A percentile compares a stretch with the other conserved stretches of the same genome.
phyloP scores from a whole-genome alignment of 2,113 vertebrate species.

The Xiphias gladius region DNA sequence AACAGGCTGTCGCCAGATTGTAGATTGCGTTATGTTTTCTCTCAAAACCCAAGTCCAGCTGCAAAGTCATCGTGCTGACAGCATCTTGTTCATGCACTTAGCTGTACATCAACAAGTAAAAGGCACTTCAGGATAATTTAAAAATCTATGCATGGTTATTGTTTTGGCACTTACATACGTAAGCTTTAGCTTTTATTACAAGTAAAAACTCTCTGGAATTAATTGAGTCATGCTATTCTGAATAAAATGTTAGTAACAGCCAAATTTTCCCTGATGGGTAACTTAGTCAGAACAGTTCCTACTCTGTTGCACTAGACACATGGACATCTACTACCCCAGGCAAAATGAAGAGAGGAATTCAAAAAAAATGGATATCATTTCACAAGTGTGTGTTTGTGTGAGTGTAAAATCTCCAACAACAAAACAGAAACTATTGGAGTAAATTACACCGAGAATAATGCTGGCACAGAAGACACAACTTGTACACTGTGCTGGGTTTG shows the following conservation, averaged over 20 bases:
- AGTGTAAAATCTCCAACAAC: constrained; percentile 18
- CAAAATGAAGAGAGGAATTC: not conserved
- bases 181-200: not conserved
- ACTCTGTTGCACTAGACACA: not conserved
- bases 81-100: not conserved
- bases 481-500: constrained; percentile 20
- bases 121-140: not conserved
- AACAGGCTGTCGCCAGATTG: too few species aligned
- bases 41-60: not conserved
- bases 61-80: not conserved
- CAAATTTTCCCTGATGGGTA: not conserved
- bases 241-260: not conserved
- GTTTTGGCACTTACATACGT: not conserved
- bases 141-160: not conserved
- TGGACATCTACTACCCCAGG: not conserved
- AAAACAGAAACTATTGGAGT: constrained; percentile 17
- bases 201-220: not conserved
- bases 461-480: constrained; percentile 30
- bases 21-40: not conserved
- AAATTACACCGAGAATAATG: constrained; percentile 45
- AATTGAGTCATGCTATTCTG: not conserved
- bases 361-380: constrained; percentile 3
- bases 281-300: not conserved
- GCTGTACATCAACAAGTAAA: not conserved
- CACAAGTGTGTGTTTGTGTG: not conserved